phyloP scores from a whole-genome alignment of 2,888 invertebrate species.

The Synergus umbraculus region DNA sequence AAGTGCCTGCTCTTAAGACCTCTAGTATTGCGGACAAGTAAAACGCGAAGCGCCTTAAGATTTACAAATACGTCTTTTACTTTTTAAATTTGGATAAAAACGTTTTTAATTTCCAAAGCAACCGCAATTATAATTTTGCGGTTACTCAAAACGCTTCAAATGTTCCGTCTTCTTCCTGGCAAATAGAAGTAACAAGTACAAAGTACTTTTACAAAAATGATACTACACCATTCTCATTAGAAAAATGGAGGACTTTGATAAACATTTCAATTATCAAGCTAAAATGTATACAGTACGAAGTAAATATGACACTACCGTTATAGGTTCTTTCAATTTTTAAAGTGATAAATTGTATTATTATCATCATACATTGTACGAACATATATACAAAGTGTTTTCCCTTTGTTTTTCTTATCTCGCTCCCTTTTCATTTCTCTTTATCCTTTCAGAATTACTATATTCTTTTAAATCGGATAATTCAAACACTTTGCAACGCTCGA shows the following conservation, averaged over 20 bases:
- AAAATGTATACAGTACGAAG: conserved; percentile 61
- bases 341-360: conserved; percentile 32
- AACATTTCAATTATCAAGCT: conserved; percentile 63
- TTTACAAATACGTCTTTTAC: not conserved
- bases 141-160: not conserved
- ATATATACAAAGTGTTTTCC: conserved; percentile 59
- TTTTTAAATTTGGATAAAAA: not conserved
- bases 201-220: conserved; percentile 22
- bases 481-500: conserved; percentile 29
- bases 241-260: conserved; percentile 68
- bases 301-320: conserved; percentile 63
- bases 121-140: conserved; percentile 4
- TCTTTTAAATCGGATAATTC: conserved; percentile 28
- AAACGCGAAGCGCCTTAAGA: not conserved
- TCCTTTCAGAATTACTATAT: conserved; percentile 8
- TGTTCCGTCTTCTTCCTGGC: not conserved
- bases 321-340: conserved; percentile 34
- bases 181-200: conserved; percentile 24
- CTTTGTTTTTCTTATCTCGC: conserved; percentile 27
- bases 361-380: conserved; percentile 42
- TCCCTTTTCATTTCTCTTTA: not conserved
- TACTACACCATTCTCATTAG: conserved; percentile 34
- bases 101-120: not conserved
- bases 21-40: conserved; percentile 8
- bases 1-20: conserved; percentile 24